Evolutionary conservation across 2,113 vertebrate genomes (phyloP).

Genomic region (Genyomyrus donnyi): DNA sequence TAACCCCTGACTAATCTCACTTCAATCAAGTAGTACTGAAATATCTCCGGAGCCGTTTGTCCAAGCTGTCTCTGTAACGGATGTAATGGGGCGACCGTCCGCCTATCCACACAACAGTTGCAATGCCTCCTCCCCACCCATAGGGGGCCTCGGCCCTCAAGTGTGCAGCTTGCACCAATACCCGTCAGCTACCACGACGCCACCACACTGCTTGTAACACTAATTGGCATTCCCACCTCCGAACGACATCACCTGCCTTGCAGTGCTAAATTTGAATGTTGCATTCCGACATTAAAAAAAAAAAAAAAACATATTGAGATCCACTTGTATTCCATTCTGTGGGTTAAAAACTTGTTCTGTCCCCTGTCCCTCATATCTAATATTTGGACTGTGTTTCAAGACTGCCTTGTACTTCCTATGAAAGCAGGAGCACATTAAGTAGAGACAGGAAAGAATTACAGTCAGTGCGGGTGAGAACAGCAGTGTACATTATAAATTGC

Average conservation of each 20-base stretch:
- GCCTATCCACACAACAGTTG: background rate
- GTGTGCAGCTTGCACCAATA: background rate
- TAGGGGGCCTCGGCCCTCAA: background rate
- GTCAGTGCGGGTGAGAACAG: background rate
- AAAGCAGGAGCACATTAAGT: background rate
- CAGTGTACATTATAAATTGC: background rate
- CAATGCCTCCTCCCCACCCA: background rate
- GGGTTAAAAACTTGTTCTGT: background rate
- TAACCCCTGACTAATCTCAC: background rate
- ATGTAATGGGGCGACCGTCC: background rate
- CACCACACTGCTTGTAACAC: background rate
- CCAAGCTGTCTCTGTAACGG: background rate
- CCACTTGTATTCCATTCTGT: background rate
- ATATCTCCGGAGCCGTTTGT: background rate
- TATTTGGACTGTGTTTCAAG: background rate
- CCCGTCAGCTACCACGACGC: background rate
- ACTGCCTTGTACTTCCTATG: background rate
- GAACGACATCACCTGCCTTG: background rate
- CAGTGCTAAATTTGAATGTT: background rate
- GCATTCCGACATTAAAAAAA: background rate
- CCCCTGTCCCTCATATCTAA: background rate
- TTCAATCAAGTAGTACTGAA: background rate
- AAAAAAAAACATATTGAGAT: background rate
- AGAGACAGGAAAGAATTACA: background rate
- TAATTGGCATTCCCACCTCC: background rate